Base-by-base conservation (phyloP, 2,797 vertebrate species). In the Otolemur crassicaudatus region DNA sequence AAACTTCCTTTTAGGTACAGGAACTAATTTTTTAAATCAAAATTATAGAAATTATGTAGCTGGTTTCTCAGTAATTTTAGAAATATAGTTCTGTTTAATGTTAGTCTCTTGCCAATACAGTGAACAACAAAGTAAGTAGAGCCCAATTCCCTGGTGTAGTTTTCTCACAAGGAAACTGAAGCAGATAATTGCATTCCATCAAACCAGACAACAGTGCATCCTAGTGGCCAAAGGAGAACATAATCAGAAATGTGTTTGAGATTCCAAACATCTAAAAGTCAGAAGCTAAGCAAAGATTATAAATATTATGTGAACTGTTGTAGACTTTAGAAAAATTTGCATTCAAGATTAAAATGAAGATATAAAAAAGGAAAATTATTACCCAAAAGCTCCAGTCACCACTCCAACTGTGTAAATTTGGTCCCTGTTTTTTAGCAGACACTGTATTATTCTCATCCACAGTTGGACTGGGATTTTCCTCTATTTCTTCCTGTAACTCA, bases 311-410 rank as follows among this genome's bases (percentile, higher is more conserved):
- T 73, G 23, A 94, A 81, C n/a, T 91, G 16, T 31, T 87, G 2
- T 22, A 92, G 53, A 85, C 25, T 31, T 77, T 87, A 49, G 56
- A 20, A 82, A 92, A 91, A 56, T 76, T 60, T 93, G 29, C 23
- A 87, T 92, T 82, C 16, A 90, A 63, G 20, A 89, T 90, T 92
- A 85, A 95, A 93, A 93, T 72, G 29, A 90, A 93, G 11, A 84
- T n/a, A 79, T 56, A 76, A 83, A 53, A 90, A 49, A 37, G 17
- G 67, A 94, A 90, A 92, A 86, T 65, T 80, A 67, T 92, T 96
- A 98, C 96, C 94, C 97, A 95, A 94, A 96, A 97, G 95, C 96
- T 98, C 98, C 98, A 98, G 94, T 98, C 98, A 84, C 98, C 92
- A 91, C 98, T 98, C 98, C 98, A 98, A 86, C 98, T 98, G 73